These are phyloP conservation scores for Chloropsis hardwickii DNA, from an alignment of 2,113 vertebrate genomes.

Conservation along the genomic window DNA sequence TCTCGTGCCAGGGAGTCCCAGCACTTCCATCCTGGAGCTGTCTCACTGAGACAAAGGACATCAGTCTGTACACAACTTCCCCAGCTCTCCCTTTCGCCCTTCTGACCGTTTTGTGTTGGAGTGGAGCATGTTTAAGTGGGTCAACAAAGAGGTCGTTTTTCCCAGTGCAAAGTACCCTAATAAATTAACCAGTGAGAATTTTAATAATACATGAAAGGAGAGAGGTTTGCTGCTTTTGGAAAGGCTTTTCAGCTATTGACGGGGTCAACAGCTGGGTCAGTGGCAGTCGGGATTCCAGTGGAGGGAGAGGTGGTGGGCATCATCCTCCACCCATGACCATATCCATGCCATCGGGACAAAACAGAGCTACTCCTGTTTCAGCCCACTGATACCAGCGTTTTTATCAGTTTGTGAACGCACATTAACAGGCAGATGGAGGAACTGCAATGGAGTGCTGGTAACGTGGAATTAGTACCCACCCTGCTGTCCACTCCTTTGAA, in stretches of 20 bases:
- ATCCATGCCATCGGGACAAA: accelerated
- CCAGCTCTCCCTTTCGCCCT: not conserved
- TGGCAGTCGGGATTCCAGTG: not conserved
- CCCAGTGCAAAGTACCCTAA: conserved; percentile 43
- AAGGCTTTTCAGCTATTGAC: conserved; percentile 32
- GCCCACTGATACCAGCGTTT: not conserved
- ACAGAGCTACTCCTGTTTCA: not conserved
- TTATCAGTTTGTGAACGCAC: not conserved
- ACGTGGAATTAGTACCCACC: not conserved
- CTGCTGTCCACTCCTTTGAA: not conserved
- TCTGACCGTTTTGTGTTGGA: conserved; percentile 5
- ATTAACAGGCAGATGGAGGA: not conserved
- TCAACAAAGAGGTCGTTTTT: conserved; percentile 52
- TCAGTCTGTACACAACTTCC: conserved; percentile 28
- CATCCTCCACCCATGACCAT: not conserved
- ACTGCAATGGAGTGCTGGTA: not conserved
- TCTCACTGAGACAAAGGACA: conserved; percentile 31
- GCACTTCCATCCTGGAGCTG: conserved; percentile 54
- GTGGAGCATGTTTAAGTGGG: conserved; percentile 16
- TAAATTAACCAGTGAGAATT: conserved; percentile 58
- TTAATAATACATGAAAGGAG: conserved; percentile 49
- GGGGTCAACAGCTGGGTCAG: not conserved
- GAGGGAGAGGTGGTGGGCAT: not conserved
- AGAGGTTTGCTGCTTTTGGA: conserved; percentile 15
- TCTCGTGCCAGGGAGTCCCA: conserved; percentile 56